These are phyloP conservation scores for Pachydiplax longipennis DNA, from an alignment of 2,888 invertebrate species.

Conservation along the genomic window DNA sequence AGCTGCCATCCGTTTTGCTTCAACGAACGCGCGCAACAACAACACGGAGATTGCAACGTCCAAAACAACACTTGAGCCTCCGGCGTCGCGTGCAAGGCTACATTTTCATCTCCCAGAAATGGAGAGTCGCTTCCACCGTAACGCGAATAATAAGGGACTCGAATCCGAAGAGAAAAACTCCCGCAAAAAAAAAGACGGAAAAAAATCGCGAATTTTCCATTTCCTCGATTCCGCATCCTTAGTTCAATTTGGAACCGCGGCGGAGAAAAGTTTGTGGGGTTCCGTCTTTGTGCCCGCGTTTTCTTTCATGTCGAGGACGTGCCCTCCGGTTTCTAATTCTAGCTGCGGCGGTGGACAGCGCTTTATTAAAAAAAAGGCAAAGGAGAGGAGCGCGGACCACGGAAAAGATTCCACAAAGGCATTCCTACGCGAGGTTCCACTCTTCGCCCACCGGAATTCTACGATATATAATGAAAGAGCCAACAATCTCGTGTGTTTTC, in stretches of 20 bases:
- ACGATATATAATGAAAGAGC: constrained; percentile 28
- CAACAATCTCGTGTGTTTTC: background rate
- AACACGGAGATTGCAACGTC: too few relatives aligned
- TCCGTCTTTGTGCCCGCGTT: background rate
- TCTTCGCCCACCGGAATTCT: constrained; percentile 1
- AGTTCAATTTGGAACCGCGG: background rate
- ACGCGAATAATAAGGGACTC: background rate
- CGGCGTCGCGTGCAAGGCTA: background rate
- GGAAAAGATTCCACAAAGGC: constrained; percentile 18
- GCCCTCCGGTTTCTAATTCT: background rate
- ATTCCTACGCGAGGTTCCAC: background rate
- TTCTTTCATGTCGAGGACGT: background rate
- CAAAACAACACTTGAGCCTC: too few relatives aligned
- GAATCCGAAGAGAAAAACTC: background rate
- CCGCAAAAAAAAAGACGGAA: too few relatives aligned
- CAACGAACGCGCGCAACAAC: too few relatives aligned
- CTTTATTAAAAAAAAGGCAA: background rate
- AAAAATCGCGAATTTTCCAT: background rate
- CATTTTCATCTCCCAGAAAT: background rate
- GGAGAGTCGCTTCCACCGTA: background rate
- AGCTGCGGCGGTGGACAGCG: background rate
- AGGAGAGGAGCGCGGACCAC: background rate
- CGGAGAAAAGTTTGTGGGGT: background rate
- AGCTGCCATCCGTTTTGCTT: too few relatives aligned
- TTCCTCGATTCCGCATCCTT: background rate